Evolutionary conservation across 2,888 invertebrate species (phyloP), one percentile per base, ranked within the genome.

Genomic region (Hoplodrina ambigua): DNA sequence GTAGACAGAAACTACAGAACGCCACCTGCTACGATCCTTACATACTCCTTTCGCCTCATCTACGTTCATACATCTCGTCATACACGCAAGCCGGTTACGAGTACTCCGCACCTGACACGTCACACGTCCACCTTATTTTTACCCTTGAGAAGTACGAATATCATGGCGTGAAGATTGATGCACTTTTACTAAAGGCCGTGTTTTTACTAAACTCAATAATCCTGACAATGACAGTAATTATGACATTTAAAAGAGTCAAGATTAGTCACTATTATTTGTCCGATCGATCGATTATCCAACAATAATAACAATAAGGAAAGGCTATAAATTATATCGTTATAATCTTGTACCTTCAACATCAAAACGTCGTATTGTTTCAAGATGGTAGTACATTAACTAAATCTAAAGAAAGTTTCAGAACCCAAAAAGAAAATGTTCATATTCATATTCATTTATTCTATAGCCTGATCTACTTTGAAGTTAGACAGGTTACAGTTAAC

Each of bases 241-340:
- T 52, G 3, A 49, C 25, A 54, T 68, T 61, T 55, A 58, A 55
- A 13, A 62, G 25, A 37, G 10, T 55, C 8, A 30, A 17, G 72
- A 75, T 78, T n/a, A 66, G 25, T 78, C 1, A 53, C 2, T 7
- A 13, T 59, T 52, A 64, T 52, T 69, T 55, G 53, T 66, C 19
- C 20, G 33, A 59, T 25, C 20, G 62, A 44, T 57, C 53, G 56
- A 50, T 66, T 57, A 62, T 60, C 54, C 13, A 61, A 74, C 54
- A 74, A n/a, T 55, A 25, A 58, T 60, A 53, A 60, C 54, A 60
- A 63, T 54, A 64, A 60, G 58, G 33, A 63, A 46, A 55, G 44
- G 66, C 64, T 50, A 63, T 75, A 50, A 63, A 59, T 75, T 75
- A 63, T 61, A 19, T 59, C 30, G 37, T 74, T 30, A 53, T 44